A percentile compares a stretch with the other conserved stretches of the same genome.
Conservation (phyloP, 2,113 vertebrate genomes). For the Vulpes vulpes region DNA sequence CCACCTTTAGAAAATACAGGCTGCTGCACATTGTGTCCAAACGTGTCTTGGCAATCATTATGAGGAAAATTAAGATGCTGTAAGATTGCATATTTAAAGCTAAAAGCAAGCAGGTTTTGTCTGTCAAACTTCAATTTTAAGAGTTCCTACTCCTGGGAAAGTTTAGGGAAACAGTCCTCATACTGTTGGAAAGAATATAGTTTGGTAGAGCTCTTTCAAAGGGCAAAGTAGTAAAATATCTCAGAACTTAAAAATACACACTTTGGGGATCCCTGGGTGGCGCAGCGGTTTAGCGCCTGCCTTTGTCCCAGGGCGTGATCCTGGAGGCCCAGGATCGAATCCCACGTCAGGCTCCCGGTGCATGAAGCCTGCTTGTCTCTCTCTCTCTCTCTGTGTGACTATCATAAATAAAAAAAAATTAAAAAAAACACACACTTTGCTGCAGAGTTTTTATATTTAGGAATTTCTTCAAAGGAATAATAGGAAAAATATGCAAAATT, state of each 20-base stretch:
- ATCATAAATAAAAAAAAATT: no score
- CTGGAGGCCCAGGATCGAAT: no score
- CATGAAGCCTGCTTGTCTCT: no score
- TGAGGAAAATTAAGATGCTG: background rate
- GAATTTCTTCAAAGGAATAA: conserved; percentile 37
- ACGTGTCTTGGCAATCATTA: background rate
- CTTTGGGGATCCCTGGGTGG: background rate
- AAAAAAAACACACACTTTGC: conserved; percentile 2
- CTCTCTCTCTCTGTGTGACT: no score
- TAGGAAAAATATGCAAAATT: background rate
- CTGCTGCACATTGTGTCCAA: background rate
- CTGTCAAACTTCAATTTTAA: background rate
- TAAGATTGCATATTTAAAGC: background rate
- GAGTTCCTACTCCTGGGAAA: background rate
- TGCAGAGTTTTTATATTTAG: conserved; percentile 4
- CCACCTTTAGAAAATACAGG: background rate
- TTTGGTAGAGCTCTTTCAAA: conserved; percentile 11
- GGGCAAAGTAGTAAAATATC: background rate
- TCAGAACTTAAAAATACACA: conserved; percentile 33
- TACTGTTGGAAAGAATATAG: background rate
- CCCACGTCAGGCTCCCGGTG: no score
- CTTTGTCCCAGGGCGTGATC: no score
- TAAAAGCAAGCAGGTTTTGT: background rate
- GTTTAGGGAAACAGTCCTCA: background rate
- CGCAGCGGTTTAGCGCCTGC: no score